Conservation (phyloP, 2,888 invertebrate genomes). For the Meteorus cinctellus region DNA sequence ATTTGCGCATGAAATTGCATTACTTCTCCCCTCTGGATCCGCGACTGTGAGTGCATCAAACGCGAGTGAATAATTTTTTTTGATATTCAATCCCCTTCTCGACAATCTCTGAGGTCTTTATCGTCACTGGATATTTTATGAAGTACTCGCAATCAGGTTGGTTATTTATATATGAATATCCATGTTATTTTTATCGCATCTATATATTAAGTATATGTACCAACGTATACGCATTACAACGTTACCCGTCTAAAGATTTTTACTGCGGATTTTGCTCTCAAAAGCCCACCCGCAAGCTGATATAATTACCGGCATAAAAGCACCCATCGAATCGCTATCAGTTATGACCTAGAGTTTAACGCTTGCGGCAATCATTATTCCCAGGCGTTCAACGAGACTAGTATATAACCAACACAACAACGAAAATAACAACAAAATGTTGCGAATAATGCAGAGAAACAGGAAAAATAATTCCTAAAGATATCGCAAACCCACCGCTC, state of each 20-base stretch:
- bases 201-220: not conserved
- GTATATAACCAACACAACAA: constrained; percentile 18
- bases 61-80: too few relatives aligned
- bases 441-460: not conserved
- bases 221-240: not conserved
- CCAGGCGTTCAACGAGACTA: constrained; percentile 34
- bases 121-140: too few relatives aligned
- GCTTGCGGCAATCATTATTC: constrained; percentile 33
- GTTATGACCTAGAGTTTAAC: constrained; percentile 33
- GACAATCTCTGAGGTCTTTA: too few relatives aligned
- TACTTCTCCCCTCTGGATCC: not conserved
- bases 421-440: constrained; percentile 8
- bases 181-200: too few relatives aligned
- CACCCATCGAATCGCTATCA: constrained; percentile 39
- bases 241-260: not conserved
- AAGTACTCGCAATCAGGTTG: too few relatives aligned
- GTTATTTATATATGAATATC: too few relatives aligned
- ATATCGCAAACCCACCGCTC: not conserved
- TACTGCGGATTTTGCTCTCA: not conserved
- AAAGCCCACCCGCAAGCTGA: constrained; percentile 26
- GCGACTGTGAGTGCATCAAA: too few relatives aligned
- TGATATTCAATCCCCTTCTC: too few relatives aligned
- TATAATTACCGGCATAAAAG: constrained; percentile 41
- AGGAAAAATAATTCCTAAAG: not conserved
- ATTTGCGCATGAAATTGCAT: not conserved